Conservation (phyloP, 1,140 invertebrate species). For the Sogatella furcifera region DNA sequence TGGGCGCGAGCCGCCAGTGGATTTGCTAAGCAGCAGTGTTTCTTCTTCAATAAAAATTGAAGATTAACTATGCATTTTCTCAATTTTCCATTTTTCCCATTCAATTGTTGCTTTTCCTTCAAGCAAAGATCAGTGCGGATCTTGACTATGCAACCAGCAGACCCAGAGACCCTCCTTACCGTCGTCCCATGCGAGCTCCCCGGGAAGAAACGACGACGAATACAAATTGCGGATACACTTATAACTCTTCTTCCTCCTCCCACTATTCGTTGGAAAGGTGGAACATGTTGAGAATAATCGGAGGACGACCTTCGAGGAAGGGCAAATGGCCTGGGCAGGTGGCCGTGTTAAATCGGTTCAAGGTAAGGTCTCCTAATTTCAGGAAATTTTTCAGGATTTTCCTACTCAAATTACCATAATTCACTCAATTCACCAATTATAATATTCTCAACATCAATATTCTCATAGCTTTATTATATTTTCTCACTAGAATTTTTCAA, state of each 20-base stretch:
- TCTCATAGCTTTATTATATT: too few relatives aligned
- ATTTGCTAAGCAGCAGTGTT: too few relatives aligned
- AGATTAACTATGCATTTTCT: too few relatives aligned
- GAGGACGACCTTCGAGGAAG: slow-evolving; percentile 59
- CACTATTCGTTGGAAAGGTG: not conserved
- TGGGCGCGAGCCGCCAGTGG: too few relatives aligned
- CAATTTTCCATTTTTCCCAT: not conserved
- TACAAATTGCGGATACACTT: not conserved
- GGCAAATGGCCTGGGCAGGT: slow-evolving; percentile 92
- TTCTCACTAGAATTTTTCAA: too few relatives aligned
- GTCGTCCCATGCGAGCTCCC: not conserved
- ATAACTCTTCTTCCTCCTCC: not conserved
- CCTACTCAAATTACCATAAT: not conserved
- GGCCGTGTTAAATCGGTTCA: slow-evolving; percentile 70
- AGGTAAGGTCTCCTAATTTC: slow-evolving; percentile 35
- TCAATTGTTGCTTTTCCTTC: not conserved
- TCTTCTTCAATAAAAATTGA: too few relatives aligned
- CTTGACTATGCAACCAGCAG: not conserved
- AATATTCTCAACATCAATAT: too few relatives aligned
- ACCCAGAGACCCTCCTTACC: not conserved
- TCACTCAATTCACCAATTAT: too few relatives aligned
- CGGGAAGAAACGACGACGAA: too few relatives aligned
- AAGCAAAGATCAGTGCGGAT: not conserved
- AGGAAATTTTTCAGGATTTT: too few relatives aligned
- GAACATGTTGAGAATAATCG: slow-evolving; percentile 66